Evolutionary conservation across 2,113 vertebrate species (phyloP).

Genomic region (Scartelaos histophorus): DNA sequence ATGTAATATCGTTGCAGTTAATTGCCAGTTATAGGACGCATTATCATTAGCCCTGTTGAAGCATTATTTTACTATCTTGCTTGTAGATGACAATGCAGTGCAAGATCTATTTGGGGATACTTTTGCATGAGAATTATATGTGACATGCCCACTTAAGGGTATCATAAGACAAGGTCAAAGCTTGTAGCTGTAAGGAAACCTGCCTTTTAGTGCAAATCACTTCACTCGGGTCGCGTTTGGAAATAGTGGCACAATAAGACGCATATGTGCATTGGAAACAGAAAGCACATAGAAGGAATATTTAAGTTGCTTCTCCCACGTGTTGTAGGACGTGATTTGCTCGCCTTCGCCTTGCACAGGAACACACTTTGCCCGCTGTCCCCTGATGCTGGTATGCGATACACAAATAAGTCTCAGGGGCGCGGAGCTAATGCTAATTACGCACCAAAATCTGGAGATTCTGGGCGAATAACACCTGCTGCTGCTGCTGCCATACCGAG

Average conservation of each 20-base stretch:
- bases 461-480: constrained; percentile 78
- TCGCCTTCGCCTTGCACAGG: constrained; percentile 47
- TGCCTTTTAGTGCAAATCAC: not conserved
- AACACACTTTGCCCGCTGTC: constrained; percentile 46
- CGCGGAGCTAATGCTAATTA: constrained; percentile 60
- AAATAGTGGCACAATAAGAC: constrained; percentile 27
- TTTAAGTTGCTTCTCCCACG: constrained; percentile 76
- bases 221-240: not conserved
- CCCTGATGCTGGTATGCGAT: constrained; percentile 34
- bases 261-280: constrained; percentile 25
- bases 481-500: constrained; percentile 78
- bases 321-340: constrained; percentile 74
- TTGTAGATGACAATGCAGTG: constrained; percentile 11
- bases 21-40: constrained; percentile 52
- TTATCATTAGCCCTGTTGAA: constrained; percentile 28
- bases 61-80: constrained; percentile 24
- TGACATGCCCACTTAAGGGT: constrained; percentile 53
- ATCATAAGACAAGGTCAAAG: constrained; percentile 79
- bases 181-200: constrained; percentile 36
- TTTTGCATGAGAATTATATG: constrained; percentile 1
- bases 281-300: constrained; percentile 55
- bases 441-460: constrained; percentile 65
- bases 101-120: constrained; percentile 37
- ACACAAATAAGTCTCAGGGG: constrained; percentile 49
- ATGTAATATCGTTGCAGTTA: constrained; percentile 67